Percentiles rank a stretch among this genome's conserved stretches.
phyloP scores from a whole-genome alignment of 1,140 invertebrate genomes.

The Dermatophagoides farinae region DNA sequence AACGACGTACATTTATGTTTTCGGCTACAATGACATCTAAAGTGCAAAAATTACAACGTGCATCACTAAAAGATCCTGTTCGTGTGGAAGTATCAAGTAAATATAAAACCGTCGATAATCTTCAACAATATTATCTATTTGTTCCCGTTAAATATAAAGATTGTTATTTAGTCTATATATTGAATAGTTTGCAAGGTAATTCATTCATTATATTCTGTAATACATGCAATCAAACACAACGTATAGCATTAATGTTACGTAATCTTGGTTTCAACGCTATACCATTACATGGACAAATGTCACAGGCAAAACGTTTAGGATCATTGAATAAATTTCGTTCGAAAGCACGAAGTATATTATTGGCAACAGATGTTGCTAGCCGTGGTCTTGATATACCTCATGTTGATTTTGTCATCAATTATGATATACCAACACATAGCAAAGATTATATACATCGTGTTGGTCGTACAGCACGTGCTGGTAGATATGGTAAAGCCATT shows the following conservation, averaged over 20 bases:
- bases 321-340: conserved; percentile 80
- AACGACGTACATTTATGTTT: conserved; percentile 70
- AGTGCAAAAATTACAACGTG: conserved; percentile 71
- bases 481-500: conserved; percentile 33
- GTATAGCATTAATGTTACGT: conserved; percentile 63
- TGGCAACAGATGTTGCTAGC: conserved; percentile 94
- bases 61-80: conserved; percentile 67
- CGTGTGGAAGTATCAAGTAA: conserved; percentile 89
- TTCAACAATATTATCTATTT: conserved; percentile 87
- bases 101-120: conserved; percentile 91
- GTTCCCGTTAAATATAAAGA: conserved; percentile 94
- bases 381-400: conserved; percentile 91
- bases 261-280: conserved; percentile 74
- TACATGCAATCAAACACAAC: conserved; percentile 76
- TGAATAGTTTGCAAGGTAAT: conserved; percentile 88
- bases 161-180: conserved; percentile 81
- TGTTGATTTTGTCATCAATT: conserved; percentile 92
- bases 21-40: conserved; percentile 98
- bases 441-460: conserved; percentile 94
- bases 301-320: conserved; percentile 72
- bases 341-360: conserved; percentile 47
- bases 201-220: conserved; percentile 92
- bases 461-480: conserved; percentile 84
- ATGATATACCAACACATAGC: conserved; percentile 84
- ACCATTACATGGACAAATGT: conserved; percentile 92